Evolutionary conservation across 2,888 invertebrate species (phyloP).

Genomic region (Tipula vernalis): DNA sequence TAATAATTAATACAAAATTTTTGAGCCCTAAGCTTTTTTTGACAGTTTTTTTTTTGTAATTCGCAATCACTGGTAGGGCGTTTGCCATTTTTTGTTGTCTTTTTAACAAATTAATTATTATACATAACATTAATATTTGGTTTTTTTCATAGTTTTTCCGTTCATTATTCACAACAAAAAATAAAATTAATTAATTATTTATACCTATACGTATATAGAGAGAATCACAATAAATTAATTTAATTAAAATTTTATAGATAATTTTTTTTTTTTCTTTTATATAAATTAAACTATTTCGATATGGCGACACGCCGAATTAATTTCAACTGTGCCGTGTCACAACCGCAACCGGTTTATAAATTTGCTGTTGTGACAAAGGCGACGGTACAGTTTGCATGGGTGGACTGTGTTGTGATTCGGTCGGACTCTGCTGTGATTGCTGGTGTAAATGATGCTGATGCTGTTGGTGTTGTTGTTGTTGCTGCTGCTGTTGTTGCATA

Average conservation of each 20-base stretch:
- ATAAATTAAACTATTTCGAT: neutral
- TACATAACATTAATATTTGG: neutral
- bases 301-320: neutral
- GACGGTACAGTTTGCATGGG: constrained; percentile 29
- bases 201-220: neutral
- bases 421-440: constrained; percentile 31
- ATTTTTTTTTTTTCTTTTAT: neutral
- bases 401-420: constrained; percentile 20
- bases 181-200: neutral
- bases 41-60: neutral
- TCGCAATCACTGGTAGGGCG: neutral
- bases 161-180: neutral
- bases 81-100: neutral
- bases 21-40: neutral
- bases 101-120: neutral
- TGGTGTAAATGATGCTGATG: constrained; percentile 16
- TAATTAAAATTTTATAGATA: neutral
- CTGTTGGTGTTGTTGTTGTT: constrained; percentile 28
- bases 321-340: constrained; percentile 45
- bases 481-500: constrained; percentile 26
- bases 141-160: neutral
- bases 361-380: constrained; percentile 29
- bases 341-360: constrained; percentile 40
- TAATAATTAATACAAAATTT: neutral
- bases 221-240: constrained; percentile 4